phyloP scores from a whole-genome alignment of 2,888 invertebrate genomes.

The Cyclophora albipunctata region DNA sequence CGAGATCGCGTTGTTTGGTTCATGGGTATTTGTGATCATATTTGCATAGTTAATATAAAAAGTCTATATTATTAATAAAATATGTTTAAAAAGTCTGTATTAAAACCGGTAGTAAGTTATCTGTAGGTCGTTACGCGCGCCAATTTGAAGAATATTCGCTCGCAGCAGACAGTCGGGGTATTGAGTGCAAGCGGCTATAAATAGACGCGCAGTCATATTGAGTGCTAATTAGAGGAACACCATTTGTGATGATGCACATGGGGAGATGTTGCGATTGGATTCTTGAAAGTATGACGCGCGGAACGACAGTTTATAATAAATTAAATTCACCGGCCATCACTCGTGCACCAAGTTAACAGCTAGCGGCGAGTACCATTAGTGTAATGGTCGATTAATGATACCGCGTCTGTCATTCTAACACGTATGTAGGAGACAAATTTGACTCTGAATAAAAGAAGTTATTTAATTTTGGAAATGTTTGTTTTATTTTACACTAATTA shows the following conservation, averaged over 20 bases:
- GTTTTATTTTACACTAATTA: conserved; percentile 46
- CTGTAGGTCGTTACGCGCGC: conserved; percentile 33
- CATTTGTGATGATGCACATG: conserved; percentile 22
- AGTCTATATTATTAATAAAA: conserved; percentile 56
- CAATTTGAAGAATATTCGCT: conserved; percentile 16
- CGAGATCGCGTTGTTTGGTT: conserved; percentile 63
- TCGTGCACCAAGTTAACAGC: conserved; percentile 57
- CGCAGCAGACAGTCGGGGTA: conserved; percentile 20
- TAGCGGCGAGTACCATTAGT: conserved; percentile 62
- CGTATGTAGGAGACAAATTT: conserved; percentile 74
- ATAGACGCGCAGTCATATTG: conserved; percentile 39
- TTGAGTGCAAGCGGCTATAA: conserved; percentile 32
- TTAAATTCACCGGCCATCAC: conserved; percentile 42
- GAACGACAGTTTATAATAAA: conserved; percentile 24
- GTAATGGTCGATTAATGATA: conserved; percentile 68
- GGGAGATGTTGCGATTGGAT: conserved; percentile 18
- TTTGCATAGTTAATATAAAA: conserved; percentile 66
- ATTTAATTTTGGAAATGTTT: conserved; percentile 71
- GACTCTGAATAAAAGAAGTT: conserved; percentile 76
- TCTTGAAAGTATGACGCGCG: conserved; percentile 29
- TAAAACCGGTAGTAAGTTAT: conserved; percentile 47
- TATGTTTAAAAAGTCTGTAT: conserved; percentile 46
- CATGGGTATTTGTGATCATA: conserved; percentile 70
- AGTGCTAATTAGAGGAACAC: conserved; percentile 34
- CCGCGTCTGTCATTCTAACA: conserved; percentile 70